Conservation (phyloP, 1,140 invertebrate genomes). For the Panagrolaimus sp. region DNA sequence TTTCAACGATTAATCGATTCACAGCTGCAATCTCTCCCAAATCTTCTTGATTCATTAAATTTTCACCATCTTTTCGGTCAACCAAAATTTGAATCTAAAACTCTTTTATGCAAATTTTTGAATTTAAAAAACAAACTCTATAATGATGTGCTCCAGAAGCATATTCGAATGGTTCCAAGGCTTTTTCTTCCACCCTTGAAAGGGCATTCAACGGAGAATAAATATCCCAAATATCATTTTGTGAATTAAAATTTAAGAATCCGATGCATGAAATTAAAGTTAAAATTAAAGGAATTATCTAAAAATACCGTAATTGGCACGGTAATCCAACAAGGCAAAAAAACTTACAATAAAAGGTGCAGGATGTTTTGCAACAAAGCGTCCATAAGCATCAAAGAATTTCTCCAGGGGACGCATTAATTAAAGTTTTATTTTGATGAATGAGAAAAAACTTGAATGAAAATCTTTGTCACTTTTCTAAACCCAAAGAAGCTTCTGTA, state of each 20-base stretch:
- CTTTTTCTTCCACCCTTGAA: slow-evolving; percentile 47
- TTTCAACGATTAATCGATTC: slow-evolving; percentile 45
- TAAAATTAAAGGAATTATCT: slow-evolving; percentile 43
- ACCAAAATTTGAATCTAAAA: slow-evolving; percentile 56
- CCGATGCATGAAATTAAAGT: slow-evolving; percentile 33
- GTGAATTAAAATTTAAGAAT: slow-evolving; percentile 27
- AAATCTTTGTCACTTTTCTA: no score
- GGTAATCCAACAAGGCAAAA: neutral
- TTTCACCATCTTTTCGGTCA: slow-evolving; percentile 50
- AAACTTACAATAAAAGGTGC: slow-evolving; percentile 45
- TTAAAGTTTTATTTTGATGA: no score
- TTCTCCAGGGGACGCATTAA: slow-evolving; percentile 38
- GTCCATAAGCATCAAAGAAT: slow-evolving; percentile 42
- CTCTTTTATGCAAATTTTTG: neutral
- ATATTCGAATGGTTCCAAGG: slow-evolving; percentile 48
- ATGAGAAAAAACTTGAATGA: no score
- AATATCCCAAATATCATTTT: slow-evolving; percentile 58
- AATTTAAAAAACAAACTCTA: slow-evolving; percentile 33
- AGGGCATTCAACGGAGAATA: slow-evolving; percentile 51
- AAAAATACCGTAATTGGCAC: slow-evolving; percentile 17
- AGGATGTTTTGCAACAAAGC: slow-evolving; percentile 43
- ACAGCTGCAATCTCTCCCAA: slow-evolving; percentile 41
- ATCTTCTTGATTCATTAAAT: slow-evolving; percentile 39
- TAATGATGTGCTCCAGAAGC: slow-evolving; percentile 47
- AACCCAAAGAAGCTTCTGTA: no score